Evolutionary conservation across 2,797 vertebrate genomes (phyloP), one percentile per base, ranked within the genome.

Genomic region (Chelon labrosus): DNA sequence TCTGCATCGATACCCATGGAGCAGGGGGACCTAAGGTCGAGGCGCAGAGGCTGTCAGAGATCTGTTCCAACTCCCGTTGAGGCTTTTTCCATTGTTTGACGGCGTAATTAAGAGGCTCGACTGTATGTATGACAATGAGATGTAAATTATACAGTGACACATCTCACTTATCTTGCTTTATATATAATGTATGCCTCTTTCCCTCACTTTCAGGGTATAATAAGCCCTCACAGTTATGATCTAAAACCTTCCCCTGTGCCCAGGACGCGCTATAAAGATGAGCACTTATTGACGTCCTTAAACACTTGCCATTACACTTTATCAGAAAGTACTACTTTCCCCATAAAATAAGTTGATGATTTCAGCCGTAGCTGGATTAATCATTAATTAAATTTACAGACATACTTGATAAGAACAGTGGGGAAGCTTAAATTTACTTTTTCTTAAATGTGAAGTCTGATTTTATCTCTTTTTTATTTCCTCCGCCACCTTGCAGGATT

Each of bases 81-180:
- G 59, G 51, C 65, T 69, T 79, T 84, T 74, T 79, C 70, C 41
- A 35, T 83, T 82, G 75, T 81, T 76, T 88, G 80, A 84, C 82
- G 75, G 65, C 56, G 77, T 88, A 88, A 90, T 92, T 90, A 89
- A 85, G 80, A 53, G 38, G 22, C 67, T 70, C 65, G 54, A 38
- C 78, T 83, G 54, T 71, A 79, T 69, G 74, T 83, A 73, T 81
- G 77, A 87, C 84, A 88, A 89, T 88, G 82, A 89, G 69, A 79
- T 84, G 75, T 79, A 83, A 89, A 89, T 89, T 86, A 89, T 86
- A 85, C 80, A 84, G 82, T 69, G 70, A 66, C 75, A 84, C 55
- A 70, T 82, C 75, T 86, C 78, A 84, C 79, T 89, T 83, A 79
- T 54, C 80, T 75, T 68, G 67, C 79, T 80, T 81, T 73, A 86